Evolutionary conservation across 1,140 invertebrate species (phyloP), one percentile per base, ranked within the genome.

Genomic region (Danaus plexippus): DNA sequence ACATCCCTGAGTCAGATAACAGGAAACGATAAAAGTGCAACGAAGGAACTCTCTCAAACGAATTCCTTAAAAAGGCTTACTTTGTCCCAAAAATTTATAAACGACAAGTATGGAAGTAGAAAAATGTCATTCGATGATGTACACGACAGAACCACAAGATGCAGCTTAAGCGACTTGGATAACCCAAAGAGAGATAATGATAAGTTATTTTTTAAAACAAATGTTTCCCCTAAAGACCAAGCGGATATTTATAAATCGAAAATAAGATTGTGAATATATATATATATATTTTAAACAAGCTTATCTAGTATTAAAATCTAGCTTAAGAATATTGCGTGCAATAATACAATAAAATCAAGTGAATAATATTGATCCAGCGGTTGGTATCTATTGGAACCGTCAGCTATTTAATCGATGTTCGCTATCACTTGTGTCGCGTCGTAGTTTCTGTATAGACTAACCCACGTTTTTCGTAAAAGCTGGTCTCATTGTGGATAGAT

Each of bases 61-160:
- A 77, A 75, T 32, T 67, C 75, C 7, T 58, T 71, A 41, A 82
- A 83, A 66, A 71, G 84, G 61, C 70, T 87, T 43, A 88, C 85
- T 9, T 61, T 87, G 12, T 88, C 87, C 15, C 86, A 88, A 72
- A 88, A 88, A 64, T 88, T 88, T 65, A 88, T 88, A 50, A 88
- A 88, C 55, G 87, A 88, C 61, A 88, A 88, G 77, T 88, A 88
- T 54, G 87, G 87, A 11, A 87, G 86, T 58, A 80, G 77, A 66
- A 87, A 82, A 67, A 63, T 88, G 47, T 88, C 86, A 85, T 69
- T 64, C 47, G 83, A 87, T 22, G 82, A 86, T 32, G 55, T 64
- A 15, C 71, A 64, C 48, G 82, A 85, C 41, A 71, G 64, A 64
- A 73, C 73, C 63, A 48, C 56, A 40, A 85, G 82, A 64, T 67